A percentile compares a stretch with the other conserved stretches of the same genome.
Conservation (phyloP, 2,113 vertebrate species). For the Cyprinodon variegatus region DNA sequence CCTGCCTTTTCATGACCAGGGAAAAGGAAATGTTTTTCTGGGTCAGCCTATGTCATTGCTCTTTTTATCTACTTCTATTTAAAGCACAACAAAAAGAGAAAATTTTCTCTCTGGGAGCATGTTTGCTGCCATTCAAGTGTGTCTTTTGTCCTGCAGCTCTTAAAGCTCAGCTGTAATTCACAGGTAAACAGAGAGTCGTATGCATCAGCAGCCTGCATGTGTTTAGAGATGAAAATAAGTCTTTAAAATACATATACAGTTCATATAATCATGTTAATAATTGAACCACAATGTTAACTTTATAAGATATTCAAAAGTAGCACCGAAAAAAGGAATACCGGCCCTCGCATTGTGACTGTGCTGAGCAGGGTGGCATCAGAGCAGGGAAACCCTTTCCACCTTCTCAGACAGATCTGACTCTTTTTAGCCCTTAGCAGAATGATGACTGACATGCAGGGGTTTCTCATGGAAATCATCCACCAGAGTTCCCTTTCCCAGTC, state of each 20-base stretch:
- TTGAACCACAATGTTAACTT: no score
- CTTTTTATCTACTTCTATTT: slow-evolving; percentile 59
- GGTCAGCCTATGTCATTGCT: slow-evolving; percentile 48
- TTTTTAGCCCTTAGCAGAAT: background rate
- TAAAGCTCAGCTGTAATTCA: background rate
- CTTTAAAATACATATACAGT: slow-evolving; percentile 7
- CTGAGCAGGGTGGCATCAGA: background rate
- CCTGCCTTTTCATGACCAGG: slow-evolving; percentile 1
- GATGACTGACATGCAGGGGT: slow-evolving; percentile 4
- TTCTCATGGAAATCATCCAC: slow-evolving; percentile 27
- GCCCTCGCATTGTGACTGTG: slow-evolving; percentile 9
- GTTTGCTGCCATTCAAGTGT: slow-evolving; percentile 21
- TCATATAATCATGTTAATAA: background rate
- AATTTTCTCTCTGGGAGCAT: slow-evolving; percentile 15
- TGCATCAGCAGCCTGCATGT: background rate
- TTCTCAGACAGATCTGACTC: slow-evolving; percentile 9
- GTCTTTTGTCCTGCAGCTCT: slow-evolving; percentile 1
- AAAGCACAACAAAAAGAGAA: slow-evolving; percentile 33
- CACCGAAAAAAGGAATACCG: slow-evolving; percentile 2
- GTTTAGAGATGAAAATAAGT: slow-evolving; percentile 5
- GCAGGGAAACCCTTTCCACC: slow-evolving; percentile 18
- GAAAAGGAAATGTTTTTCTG: slow-evolving; percentile 58
- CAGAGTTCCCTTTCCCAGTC: slow-evolving; percentile 2
- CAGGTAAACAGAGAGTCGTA: slow-evolving; percentile 16
- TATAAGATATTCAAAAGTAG: slow-evolving; percentile 18